A percentile compares a stretch with the other conserved stretches of the same genome.
Evolutionary conservation across 2,797 vertebrate species (phyloP).

Genomic region (Cephalopachus bancanus): DNA sequence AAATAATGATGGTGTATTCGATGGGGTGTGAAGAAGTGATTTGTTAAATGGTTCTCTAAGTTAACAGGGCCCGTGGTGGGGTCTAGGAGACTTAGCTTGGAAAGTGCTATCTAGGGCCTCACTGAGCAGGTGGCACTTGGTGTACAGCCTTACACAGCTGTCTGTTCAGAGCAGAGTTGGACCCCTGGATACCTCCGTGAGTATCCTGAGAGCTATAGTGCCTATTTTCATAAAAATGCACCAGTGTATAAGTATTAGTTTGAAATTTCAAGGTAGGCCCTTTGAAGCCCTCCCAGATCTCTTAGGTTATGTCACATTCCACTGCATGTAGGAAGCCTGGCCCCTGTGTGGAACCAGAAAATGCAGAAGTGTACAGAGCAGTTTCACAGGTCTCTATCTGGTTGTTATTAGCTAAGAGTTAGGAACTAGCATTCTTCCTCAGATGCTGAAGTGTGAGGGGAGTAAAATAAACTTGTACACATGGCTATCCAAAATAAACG

Average conservation of each 20-base stretch:
- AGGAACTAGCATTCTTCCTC: not conserved
- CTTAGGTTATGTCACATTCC: not conserved
- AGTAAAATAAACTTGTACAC: not conserved
- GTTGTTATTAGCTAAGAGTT: not conserved
- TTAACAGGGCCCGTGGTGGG: not conserved
- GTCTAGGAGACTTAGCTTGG: not conserved
- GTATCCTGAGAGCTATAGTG: not conserved
- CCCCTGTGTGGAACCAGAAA: not conserved
- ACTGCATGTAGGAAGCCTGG: not conserved
- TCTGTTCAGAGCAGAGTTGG: not conserved
- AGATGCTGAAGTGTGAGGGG: not conserved
- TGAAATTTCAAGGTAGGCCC: not conserved
- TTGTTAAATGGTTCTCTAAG: not conserved
- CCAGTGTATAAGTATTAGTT: not conserved
- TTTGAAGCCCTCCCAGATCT: not conserved
- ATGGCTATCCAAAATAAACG: fast-evolving
- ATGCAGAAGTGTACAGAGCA: too few relatives aligned
- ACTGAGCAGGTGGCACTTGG: too few relatives aligned
- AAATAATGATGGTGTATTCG: not conserved
- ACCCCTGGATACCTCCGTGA: not conserved
- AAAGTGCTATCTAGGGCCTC: not conserved
- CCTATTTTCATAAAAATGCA: not conserved
- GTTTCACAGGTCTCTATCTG: not conserved
- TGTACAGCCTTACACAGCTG: not conserved
- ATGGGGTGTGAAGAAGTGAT: not conserved